A percentile compares a stretch with the other conserved stretches of the same genome.
These are phyloP conservation scores for Argynnis bischoffii DNA, from an alignment of 2,888 invertebrate species.

Conservation along the genomic window DNA sequence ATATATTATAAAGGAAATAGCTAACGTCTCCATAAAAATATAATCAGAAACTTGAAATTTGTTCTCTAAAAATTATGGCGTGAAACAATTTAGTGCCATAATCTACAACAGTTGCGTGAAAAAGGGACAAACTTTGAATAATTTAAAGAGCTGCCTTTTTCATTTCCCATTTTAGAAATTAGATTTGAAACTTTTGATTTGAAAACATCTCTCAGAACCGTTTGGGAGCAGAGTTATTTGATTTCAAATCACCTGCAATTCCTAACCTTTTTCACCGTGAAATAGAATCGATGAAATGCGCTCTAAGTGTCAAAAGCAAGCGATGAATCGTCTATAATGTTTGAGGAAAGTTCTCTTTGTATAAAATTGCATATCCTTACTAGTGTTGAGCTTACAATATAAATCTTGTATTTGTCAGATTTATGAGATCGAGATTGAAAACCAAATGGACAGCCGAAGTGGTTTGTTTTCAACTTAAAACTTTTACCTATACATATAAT, in stretches of 20 bases:
- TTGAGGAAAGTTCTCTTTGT: constrained; percentile 25
- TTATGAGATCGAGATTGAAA: constrained; percentile 8
- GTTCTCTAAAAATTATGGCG: too few species aligned
- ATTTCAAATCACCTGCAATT: constrained; percentile 28
- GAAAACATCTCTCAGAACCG: constrained; percentile 19
- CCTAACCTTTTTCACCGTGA: constrained; percentile 28
- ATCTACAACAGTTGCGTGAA: neutral
- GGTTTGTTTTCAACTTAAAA: neutral
- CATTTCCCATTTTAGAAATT: neutral
- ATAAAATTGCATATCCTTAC: constrained; percentile 33
- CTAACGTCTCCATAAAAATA: too few species aligned
- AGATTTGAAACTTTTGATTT: constrained; percentile 6
- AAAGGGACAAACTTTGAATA: constrained; percentile 1
- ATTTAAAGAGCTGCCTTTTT: neutral
- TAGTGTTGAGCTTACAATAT: constrained; percentile 12
- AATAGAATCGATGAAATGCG: constrained; percentile 38
- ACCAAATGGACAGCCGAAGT: neutral
- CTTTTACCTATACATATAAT: too few species aligned
- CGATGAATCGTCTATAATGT: constrained; percentile 29
- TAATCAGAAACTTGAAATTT: too few species aligned
- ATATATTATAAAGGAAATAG: too few species aligned
- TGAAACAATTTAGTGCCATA: neutral
- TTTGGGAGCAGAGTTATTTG: constrained; percentile 13
- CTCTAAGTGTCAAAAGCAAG: constrained; percentile 36
- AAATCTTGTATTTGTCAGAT: constrained; percentile 8